Conservation (phyloP, 2,113 vertebrate species). For the Chlorocebus sabaeus region DNA sequence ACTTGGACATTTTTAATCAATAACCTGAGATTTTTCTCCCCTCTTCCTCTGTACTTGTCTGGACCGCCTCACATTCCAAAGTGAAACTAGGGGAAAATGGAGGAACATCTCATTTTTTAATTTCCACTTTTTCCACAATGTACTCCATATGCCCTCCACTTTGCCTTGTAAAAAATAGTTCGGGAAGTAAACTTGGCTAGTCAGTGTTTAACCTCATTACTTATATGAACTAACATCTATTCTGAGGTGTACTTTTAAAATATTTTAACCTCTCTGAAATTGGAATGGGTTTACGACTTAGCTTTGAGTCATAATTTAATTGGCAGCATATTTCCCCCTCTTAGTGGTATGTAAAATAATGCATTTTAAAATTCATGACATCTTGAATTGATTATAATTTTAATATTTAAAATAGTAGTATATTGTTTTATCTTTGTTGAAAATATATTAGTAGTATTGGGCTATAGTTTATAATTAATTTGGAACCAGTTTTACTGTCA, state of each 20-base stretch:
- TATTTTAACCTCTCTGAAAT: conserved; percentile 19
- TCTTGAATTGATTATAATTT: not conserved
- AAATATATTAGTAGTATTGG: not conserved
- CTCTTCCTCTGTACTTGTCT: not conserved
- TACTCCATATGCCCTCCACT: not conserved
- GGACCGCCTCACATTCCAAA: not conserved
- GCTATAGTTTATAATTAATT: not conserved
- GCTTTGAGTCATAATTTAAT: not conserved
- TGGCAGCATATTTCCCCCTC: not conserved
- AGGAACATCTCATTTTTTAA: not conserved
- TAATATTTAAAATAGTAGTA: not conserved
- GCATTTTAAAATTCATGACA: not conserved
- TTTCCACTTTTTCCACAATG: not conserved
- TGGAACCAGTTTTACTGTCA: not conserved
- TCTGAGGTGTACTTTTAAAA: not conserved
- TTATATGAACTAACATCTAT: not conserved
- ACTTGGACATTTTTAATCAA: not conserved
- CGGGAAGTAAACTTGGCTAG: not conserved
- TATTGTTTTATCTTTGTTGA: not conserved
- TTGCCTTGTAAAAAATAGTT: not conserved
- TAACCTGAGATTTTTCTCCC: not conserved
- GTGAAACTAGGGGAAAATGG: not conserved
- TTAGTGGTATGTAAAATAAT: not conserved
- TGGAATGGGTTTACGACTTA: not conserved
- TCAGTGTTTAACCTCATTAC: not conserved